phyloP scores from a whole-genome alignment of 2,888 invertebrate genomes.

The Coenonympha glycerion region DNA sequence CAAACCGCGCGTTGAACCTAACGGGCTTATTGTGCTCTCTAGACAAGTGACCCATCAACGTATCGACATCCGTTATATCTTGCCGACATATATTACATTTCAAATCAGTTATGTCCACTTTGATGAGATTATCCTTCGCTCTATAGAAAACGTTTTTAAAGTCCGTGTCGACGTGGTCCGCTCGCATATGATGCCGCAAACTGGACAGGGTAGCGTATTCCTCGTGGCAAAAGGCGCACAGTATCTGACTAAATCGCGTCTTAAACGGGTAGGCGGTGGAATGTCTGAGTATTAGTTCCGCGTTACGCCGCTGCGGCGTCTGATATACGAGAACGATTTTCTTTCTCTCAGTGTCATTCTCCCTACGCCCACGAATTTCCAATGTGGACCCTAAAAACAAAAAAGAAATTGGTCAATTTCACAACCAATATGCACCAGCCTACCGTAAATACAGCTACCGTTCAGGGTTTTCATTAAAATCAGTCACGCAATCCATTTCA shows the following conservation, averaged over 20 bases:
- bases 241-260: slow-evolving; percentile 62
- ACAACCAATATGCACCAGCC: slow-evolving; percentile 36
- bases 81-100: slow-evolving; percentile 58
- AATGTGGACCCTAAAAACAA: slow-evolving; percentile 70
- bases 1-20: slow-evolving; percentile 58
- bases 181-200: slow-evolving; percentile 55
- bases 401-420: slow-evolving; percentile 66
- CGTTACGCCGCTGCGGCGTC: slow-evolving; percentile 65
- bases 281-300: slow-evolving; percentile 58
- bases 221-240: slow-evolving; percentile 63
- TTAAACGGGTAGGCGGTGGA: slow-evolving; percentile 68
- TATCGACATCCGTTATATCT: slow-evolving; percentile 51
- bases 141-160: slow-evolving; percentile 64
- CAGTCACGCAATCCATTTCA: slow-evolving; percentile 8
- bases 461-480: slow-evolving; percentile 15
- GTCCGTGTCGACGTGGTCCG: slow-evolving; percentile 52
- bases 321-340: slow-evolving; percentile 67
- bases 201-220: slow-evolving; percentile 50
- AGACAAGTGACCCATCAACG: slow-evolving; percentile 57
- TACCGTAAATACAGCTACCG: slow-evolving; percentile 22
- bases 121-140: slow-evolving; percentile 61
- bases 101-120: slow-evolving; percentile 63
- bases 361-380: slow-evolving; percentile 62
- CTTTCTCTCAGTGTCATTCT: slow-evolving; percentile 57
- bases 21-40: slow-evolving; percentile 56